Evolutionary conservation across 2,888 invertebrate species (phyloP).

Genomic region (Hemaris fuciformis): DNA sequence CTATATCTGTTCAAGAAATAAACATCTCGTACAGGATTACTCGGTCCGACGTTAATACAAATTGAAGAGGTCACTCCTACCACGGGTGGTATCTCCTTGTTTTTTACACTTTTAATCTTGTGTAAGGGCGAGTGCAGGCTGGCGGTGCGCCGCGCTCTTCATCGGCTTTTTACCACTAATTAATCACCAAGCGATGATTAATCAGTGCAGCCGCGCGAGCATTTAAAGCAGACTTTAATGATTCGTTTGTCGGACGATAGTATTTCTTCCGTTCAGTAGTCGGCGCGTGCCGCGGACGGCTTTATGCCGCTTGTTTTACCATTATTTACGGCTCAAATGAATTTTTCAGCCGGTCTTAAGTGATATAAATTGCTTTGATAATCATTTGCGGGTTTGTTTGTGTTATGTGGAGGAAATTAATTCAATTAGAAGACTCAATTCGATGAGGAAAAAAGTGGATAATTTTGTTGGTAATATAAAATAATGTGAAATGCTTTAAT

Average conservation of each 20-base stretch:
- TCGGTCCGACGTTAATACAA: conserved; percentile 32
- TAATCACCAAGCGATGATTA: conserved; percentile 73
- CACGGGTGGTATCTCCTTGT: conserved; percentile 37
- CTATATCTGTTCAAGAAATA: conserved; percentile 12
- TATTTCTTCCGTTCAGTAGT: conserved; percentile 46
- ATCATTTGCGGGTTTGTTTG: conserved; percentile 23
- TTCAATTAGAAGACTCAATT: not conserved
- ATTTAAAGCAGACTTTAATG: conserved; percentile 69
- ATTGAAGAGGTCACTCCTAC: conserved; percentile 41
- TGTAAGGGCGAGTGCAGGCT: conserved; percentile 41
- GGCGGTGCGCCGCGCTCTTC: conserved; percentile 51
- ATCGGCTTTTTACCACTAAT: conserved; percentile 58
- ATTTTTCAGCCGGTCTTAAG: conserved; percentile 41
- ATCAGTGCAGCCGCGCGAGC: conserved; percentile 62
- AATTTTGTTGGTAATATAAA: not conserved
- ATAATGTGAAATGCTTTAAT: conserved; percentile 2
- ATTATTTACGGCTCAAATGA: conserved; percentile 53
- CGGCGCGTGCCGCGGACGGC: conserved; percentile 55
- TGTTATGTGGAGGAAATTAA: conserved; percentile 4
- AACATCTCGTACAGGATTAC: conserved; percentile 16
- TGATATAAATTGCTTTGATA: conserved; percentile 26
- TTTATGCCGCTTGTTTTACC: conserved; percentile 50
- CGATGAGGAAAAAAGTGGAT: not conserved
- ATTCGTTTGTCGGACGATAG: conserved; percentile 65
- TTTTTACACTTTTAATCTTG: conserved; percentile 37